Evolutionary conservation across 2,888 invertebrate genomes (phyloP).

Genomic region (Seira musarum): DNA sequence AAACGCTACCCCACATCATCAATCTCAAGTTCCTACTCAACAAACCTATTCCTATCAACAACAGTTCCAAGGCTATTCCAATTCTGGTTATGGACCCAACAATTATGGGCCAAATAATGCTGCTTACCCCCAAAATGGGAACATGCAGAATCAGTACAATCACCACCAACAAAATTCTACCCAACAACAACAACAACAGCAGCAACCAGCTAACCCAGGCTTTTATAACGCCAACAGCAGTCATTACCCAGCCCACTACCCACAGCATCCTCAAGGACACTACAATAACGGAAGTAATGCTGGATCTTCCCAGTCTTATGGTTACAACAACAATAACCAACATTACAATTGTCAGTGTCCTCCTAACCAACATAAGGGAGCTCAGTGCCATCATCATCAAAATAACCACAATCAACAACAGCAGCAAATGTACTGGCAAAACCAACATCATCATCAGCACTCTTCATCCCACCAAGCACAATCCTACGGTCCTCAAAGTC

Average conservation of each 20-base stretch:
- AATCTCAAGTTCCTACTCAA: constrained; percentile 49
- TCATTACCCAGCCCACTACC: constrained; percentile 47
- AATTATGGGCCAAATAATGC: constrained; percentile 38
- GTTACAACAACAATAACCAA: constrained; percentile 39
- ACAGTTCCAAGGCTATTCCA: constrained; percentile 38
- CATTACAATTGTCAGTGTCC: constrained; percentile 51
- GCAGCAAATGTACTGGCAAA: constrained; percentile 64
- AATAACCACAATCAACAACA: constrained; percentile 62
- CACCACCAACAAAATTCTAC: constrained; percentile 18
- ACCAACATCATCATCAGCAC: constrained; percentile 60
- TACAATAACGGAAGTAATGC: constrained; percentile 24
- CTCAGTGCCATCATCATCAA: constrained; percentile 56
- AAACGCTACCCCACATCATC: constrained; percentile 35
- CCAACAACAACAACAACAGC: constrained; percentile 39
- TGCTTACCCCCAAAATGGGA: constrained; percentile 42
- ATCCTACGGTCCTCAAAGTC: constrained; percentile 8
- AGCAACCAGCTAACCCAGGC: constrained; percentile 23
- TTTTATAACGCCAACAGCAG: constrained; percentile 52
- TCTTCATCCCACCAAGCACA: constrained; percentile 37
- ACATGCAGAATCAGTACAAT: constrained; percentile 36
- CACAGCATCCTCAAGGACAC: neutral
- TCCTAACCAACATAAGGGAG: constrained; percentile 37
- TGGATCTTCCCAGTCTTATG: constrained; percentile 31
- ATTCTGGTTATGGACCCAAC: neutral
- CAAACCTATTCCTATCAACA: constrained; percentile 45